phyloP scores from a whole-genome alignment of 92 coral and sea anemone species.

The Siderastrea siderea region DNA sequence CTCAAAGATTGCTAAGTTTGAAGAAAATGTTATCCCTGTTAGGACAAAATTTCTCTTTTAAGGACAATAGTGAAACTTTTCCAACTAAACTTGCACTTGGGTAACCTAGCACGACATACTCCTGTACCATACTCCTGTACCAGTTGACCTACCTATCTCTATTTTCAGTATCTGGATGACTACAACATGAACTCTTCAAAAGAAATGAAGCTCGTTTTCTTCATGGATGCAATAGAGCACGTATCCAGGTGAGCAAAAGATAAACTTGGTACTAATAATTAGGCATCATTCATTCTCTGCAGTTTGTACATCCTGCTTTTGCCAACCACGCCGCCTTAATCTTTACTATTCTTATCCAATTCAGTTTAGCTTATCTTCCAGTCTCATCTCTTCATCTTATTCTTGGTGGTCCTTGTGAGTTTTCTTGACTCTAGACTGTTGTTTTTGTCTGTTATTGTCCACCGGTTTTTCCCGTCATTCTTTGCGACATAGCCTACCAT shows the following conservation, averaged over 20 bases:
- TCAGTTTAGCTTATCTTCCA: no score
- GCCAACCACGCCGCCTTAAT: no score
- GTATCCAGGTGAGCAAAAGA: constrained; percentile 82
- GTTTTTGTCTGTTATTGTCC: no score
- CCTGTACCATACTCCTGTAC: neutral
- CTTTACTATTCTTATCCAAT: no score
- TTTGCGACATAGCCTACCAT: no score
- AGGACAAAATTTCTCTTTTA: no score
- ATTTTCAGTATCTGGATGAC: constrained; percentile 88
- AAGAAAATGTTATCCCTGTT: no score
- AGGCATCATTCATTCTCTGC: neutral
- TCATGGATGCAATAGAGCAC: constrained; percentile 99
- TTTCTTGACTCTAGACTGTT: neutral
- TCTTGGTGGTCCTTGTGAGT: no score
- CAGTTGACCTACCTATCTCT: neutral
- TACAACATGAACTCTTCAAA: constrained; percentile 97
- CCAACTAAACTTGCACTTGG: neutral
- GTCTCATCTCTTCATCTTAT: no score
- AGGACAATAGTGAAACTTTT: no score
- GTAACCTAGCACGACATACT: neutral
- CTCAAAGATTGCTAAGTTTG: no score
- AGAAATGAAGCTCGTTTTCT: constrained; percentile 98
- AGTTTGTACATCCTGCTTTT: neutral
- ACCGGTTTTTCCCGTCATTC: neutral
- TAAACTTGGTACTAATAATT: neutral